Conservation (phyloP, 2,797 vertebrate species). For the Sebastes cheni region DNA sequence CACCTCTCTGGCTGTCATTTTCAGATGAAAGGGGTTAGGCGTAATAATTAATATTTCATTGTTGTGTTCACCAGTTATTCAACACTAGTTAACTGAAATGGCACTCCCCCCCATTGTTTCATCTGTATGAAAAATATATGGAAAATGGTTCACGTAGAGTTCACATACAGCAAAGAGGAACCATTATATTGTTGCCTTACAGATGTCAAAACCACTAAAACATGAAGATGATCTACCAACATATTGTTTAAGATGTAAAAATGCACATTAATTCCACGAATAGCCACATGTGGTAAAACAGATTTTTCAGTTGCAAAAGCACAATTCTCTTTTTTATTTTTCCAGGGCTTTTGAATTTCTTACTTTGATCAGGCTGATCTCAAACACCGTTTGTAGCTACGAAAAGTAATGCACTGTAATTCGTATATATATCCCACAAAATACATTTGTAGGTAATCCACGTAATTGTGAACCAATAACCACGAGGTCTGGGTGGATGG, state of each 20-base stretch:
- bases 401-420: too few species aligned
- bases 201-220: neutral
- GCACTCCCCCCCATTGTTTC: neutral
- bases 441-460: too few species aligned
- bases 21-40: constrained; percentile 14
- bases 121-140: neutral
- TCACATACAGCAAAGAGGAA: neutral
- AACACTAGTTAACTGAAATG: neutral
- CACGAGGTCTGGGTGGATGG: too few species aligned
- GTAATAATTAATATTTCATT: constrained; percentile 19
- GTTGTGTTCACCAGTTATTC: constrained; percentile 10
- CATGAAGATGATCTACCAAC: neutral
- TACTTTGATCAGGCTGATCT: too few species aligned
- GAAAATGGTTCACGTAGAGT: neutral
- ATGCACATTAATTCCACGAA: neutral
- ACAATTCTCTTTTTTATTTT: neutral
- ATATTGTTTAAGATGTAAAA: neutral
- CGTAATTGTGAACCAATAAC: too few species aligned
- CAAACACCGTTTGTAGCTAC: too few species aligned
- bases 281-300: neutral
- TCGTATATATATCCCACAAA: too few species aligned
- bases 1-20: constrained; percentile 14
- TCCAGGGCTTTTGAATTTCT: too few species aligned
- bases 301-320: neutral
- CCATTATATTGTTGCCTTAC: neutral